Base-by-base conservation (phyloP, 2,888 invertebrate genomes). In the Exephanes ischioxanthus region DNA sequence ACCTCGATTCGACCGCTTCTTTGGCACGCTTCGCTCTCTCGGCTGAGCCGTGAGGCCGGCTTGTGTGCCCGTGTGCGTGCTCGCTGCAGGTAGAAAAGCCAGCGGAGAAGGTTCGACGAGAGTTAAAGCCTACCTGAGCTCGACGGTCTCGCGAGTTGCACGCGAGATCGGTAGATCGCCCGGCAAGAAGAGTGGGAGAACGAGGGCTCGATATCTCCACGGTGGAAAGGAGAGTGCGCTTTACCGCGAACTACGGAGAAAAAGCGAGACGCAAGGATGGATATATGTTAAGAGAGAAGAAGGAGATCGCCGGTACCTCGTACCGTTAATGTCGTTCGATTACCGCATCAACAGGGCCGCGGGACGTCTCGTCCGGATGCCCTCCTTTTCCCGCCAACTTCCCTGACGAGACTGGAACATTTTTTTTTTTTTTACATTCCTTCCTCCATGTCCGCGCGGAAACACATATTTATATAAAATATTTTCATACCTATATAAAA, bases 1-100 rank as follows among this genome's bases (percentile, higher is more conserved):
- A 89, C 85, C 87, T 81, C 86, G 86, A 87, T 88, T 86, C 87
- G 85, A 85, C 87, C 86, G 87, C 87, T 87, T 88, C 89, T 88
- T 88, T 85, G 78, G 83, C 87, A 87, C 86, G 86, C 86, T 88
- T 87, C 85, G 73, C 73, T 82, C 80, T 79, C 75, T 81, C 75
- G 73, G 66, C 75, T 67, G 37, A 45, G 58, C 41, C 45, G 63
- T 30, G 63, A 63, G 53, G 67, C 41, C 33, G 30, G 33, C 75
- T 48, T 19, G 53, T 41, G 16, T 1, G 26, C 33, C 16, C 14
- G 58, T 55, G 58, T 22, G 22, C 3, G 58, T 22, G 26, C 26
- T 26, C 16, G 14, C 22, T 71, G 22, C 80, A 77, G 80, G 67
- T 79, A 83, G 22, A 66, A 66, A 48, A 81, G 48, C 48, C 53